Percentiles rank a stretch among this genome's conserved stretches.
phyloP scores from a whole-genome alignment of 2,888 invertebrate species.

The Andrena bucephala region DNA sequence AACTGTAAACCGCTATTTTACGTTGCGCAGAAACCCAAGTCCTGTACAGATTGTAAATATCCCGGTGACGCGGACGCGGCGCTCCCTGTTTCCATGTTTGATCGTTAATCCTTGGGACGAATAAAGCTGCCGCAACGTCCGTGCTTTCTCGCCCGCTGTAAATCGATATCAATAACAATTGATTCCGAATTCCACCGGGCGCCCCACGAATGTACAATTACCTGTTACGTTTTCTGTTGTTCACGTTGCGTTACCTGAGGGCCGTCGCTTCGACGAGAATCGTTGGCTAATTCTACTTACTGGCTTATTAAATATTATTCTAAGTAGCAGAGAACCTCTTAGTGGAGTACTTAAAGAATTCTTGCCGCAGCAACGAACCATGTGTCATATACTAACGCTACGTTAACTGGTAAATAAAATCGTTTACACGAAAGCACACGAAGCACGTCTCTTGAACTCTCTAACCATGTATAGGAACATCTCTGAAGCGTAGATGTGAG shows the following conservation, averaged over 20 bases:
- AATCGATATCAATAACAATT: slow-evolving; percentile 3
- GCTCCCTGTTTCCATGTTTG: slow-evolving; percentile 9
- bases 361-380: background rate
- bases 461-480: background rate
- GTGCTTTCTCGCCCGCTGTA: background rate
- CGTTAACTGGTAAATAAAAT: slow-evolving; percentile 29
- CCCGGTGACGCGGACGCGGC: slow-evolving; percentile 45
- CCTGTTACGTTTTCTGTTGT: slow-evolving; percentile 20
- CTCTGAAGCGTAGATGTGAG: background rate
- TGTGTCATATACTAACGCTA: background rate
- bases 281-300: background rate
- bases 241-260: slow-evolving; percentile 14
- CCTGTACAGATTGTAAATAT: slow-evolving; percentile 63
- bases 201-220: slow-evolving; percentile 27
- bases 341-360: background rate
- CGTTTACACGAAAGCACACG: background rate
- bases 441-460: background rate
- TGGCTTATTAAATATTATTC: background rate
- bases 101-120: slow-evolving; percentile 26
- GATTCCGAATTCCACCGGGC: background rate
- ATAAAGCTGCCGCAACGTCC: slow-evolving; percentile 9
- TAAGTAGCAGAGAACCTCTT: background rate
- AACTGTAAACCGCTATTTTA: slow-evolving; percentile 45
- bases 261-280: background rate
- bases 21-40: slow-evolving; percentile 26